A percentile compares a stretch with the other conserved stretches of the same genome.
phyloP scores from a whole-genome alignment of 2,113 vertebrate genomes.

The Sylvia atricapilla region DNA sequence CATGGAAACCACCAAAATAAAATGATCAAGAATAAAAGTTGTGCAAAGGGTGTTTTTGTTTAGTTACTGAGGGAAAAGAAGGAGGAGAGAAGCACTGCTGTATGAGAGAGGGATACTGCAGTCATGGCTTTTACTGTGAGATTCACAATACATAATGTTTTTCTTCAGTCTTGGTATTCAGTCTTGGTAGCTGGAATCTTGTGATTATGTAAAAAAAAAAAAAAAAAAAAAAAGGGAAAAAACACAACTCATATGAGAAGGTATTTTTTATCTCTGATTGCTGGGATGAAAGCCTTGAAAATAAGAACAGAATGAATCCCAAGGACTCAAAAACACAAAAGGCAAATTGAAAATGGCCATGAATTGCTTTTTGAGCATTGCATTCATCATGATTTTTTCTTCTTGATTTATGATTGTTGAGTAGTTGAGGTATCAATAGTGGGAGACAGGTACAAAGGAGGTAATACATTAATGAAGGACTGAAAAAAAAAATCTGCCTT shows the following conservation, averaged over 20 bases:
- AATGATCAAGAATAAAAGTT: slow-evolving; percentile 65
- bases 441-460: background rate
- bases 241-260: background rate
- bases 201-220: background rate
- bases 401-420: background rate
- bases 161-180: background rate
- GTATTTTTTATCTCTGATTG: background rate
- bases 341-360: background rate
- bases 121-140: background rate
- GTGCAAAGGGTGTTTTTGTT: slow-evolving; percentile 61
- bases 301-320: background rate
- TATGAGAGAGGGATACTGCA: background rate
- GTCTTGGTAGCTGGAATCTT: background rate
- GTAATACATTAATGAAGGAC: background rate
- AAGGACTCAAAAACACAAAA: background rate
- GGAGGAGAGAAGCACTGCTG: background rate
- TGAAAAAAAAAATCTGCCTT: background rate
- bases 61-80: slow-evolving; percentile 5
- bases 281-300: background rate
- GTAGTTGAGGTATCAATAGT: background rate
- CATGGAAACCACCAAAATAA: slow-evolving; percentile 70
- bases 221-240: background rate
- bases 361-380: background rate
- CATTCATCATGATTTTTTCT: background rate
- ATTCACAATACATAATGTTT: background rate